These are phyloP conservation scores for Gymnosoma rotundatum DNA, from an alignment of 2,888 invertebrate species.

Conservation along the genomic window DNA sequence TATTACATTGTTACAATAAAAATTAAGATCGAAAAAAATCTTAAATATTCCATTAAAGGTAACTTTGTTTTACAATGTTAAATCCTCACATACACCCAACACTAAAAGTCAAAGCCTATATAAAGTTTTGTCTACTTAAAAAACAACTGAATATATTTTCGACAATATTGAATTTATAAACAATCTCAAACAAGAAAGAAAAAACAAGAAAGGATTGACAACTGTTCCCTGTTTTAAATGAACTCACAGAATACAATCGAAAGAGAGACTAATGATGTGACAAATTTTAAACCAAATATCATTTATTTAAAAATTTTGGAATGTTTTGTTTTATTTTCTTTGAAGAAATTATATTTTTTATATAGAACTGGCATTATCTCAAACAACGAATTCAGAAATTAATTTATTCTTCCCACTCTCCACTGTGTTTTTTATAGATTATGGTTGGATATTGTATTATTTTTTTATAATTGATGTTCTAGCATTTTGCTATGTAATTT, in stretches of 20 bases:
- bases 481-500: constrained; percentile 3
- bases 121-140: no score
- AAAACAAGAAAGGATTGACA: neutral
- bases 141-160: no score
- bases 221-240: neutral
- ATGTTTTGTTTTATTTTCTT: neutral
- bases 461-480: neutral
- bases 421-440: neutral
- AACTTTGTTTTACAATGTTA: no score
- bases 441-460: neutral
- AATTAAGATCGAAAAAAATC: no score
- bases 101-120: no score
- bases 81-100: no score
- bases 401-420: neutral
- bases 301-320: constrained; percentile 44
- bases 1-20: no score
- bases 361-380: neutral
- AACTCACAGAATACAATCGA: neutral
- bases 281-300: constrained; percentile 75
- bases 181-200: neutral
- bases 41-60: no score
- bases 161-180: neutral
- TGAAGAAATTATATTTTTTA: neutral
- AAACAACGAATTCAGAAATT: neutral
- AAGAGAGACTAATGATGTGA: constrained; percentile 78